A percentile compares a stretch with the other conserved stretches of the same genome.
These are phyloP conservation scores for Xanthia icteritia DNA, from an alignment of 2,888 invertebrate genomes.

Conservation along the genomic window DNA sequence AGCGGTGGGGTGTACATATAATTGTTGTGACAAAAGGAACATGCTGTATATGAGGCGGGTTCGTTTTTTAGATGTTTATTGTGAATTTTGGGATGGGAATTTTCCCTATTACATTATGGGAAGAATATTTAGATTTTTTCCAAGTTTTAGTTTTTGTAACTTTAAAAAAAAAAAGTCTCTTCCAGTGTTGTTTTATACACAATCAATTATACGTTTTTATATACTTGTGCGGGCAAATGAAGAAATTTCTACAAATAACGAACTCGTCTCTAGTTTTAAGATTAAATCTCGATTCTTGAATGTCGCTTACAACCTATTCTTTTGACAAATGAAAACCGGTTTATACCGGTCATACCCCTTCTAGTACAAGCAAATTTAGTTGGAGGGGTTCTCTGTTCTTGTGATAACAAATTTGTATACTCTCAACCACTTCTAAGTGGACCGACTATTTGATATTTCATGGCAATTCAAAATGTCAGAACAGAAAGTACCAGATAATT, in stretches of 20 bases:
- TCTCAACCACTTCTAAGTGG: not conserved
- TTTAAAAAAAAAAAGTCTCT: not conserved
- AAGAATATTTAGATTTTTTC: constrained; percentile 14
- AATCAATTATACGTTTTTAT: not conserved
- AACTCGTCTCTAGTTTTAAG: constrained; percentile 52
- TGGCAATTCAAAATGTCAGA: not conserved
- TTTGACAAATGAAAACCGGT: constrained; percentile 1
- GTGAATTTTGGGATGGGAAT: constrained; percentile 5
- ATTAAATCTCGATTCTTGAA: constrained; percentile 41
- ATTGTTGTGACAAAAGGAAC: constrained; percentile 61
- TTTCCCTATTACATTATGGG: constrained; percentile 1
- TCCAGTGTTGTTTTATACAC: constrained; percentile 26
- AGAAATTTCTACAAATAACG: constrained; percentile 40
- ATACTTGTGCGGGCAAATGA: constrained; percentile 2
- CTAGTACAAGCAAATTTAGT: constrained; percentile 37
- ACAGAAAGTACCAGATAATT: not conserved
- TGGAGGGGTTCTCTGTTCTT: constrained; percentile 17
- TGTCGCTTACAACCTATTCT: constrained; percentile 51
- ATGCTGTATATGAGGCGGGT: constrained; percentile 56
- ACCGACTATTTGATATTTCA: not conserved
- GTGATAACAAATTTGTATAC: constrained; percentile 7
- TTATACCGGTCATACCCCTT: constrained; percentile 4
- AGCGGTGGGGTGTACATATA: constrained; percentile 74
- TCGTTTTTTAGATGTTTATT: constrained; percentile 25
- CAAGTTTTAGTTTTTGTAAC: constrained; percentile 8